phyloP scores from a whole-genome alignment of 2,888 invertebrate genomes.

The Augochlorella aurata region DNA sequence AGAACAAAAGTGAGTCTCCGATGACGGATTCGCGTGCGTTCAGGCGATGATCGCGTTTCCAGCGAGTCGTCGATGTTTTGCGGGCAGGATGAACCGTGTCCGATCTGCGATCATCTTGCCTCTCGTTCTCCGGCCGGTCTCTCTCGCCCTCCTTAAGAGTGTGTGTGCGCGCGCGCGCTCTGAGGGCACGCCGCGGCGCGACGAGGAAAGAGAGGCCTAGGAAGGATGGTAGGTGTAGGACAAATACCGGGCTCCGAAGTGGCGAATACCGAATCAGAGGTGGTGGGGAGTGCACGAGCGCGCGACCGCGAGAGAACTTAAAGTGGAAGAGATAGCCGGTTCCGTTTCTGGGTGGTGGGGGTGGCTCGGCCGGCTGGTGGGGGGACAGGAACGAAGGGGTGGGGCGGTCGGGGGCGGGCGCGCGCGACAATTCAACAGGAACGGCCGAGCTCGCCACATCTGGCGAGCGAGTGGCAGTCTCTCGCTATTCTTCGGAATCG shows the following conservation, averaged over 20 bases:
- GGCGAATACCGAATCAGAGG: constrained; percentile 62
- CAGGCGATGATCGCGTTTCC: constrained; percentile 46
- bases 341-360: constrained; percentile 68
- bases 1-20: constrained; percentile 31
- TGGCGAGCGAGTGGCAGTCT: constrained; percentile 75
- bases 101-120: constrained; percentile 57
- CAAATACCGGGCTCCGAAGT: constrained; percentile 71
- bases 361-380: constrained; percentile 65
- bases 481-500: constrained; percentile 22
- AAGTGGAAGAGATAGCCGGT: constrained; percentile 78
- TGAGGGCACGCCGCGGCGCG: constrained; percentile 32
- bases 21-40: constrained; percentile 47
- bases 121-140: not conserved
- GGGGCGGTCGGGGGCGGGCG: constrained; percentile 80
- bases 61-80: constrained; percentile 49
- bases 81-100: constrained; percentile 47
- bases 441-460: constrained; percentile 79
- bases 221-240: constrained; percentile 67
- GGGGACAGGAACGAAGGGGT: constrained; percentile 65
- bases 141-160: not conserved
- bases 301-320: constrained; percentile 66
- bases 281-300: constrained; percentile 67
- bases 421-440: constrained; percentile 79
- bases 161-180: constrained; percentile 24
- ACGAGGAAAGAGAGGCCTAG: constrained; percentile 53